A percentile compares a stretch with the other conserved stretches of the same genome.
Evolutionary conservation across 1,140 invertebrate species (phyloP).

Genomic region (Leptinotarsa undecemlineata): DNA sequence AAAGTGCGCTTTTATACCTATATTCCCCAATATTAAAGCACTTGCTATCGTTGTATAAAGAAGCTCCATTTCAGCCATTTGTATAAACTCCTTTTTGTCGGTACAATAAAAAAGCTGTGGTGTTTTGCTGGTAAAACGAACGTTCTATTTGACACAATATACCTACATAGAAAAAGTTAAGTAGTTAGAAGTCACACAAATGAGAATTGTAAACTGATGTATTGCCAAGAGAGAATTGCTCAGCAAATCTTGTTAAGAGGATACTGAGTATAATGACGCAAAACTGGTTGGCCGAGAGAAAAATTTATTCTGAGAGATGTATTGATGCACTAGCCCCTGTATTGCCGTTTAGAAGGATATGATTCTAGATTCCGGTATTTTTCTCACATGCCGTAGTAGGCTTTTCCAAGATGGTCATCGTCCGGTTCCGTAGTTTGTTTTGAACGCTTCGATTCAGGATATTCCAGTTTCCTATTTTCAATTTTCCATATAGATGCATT

Average conservation of each 20-base stretch:
- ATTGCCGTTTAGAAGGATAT: not conserved
- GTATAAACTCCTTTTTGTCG: too few relatives aligned
- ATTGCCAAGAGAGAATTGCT: too few relatives aligned
- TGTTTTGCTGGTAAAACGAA: too few relatives aligned
- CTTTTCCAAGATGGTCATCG: not conserved
- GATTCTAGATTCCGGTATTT: not conserved
- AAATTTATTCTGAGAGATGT: not conserved
- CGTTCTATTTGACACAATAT: too few relatives aligned
- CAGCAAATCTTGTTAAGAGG: not conserved
- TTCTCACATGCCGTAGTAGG: not conserved
- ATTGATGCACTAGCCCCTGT: slow-evolving; percentile 16
- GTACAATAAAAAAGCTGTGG: too few relatives aligned
- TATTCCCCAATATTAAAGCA: too few relatives aligned
- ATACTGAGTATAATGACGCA: not conserved
- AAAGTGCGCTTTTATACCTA: too few relatives aligned
- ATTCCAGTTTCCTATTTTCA: not conserved
- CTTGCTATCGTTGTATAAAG: too few relatives aligned
- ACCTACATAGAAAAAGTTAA: too few relatives aligned
- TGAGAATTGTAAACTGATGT: too few relatives aligned
- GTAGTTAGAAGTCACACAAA: too few relatives aligned
- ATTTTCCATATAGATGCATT: not conserved
- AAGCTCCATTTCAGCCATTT: too few relatives aligned
- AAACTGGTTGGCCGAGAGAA: not conserved
- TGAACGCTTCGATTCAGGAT: not conserved
- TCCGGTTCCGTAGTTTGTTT: not conserved